Evolutionary conservation across 2,113 vertebrate species (phyloP), one percentile per base, ranked within the genome.

Genomic region (Octodon degus): DNA sequence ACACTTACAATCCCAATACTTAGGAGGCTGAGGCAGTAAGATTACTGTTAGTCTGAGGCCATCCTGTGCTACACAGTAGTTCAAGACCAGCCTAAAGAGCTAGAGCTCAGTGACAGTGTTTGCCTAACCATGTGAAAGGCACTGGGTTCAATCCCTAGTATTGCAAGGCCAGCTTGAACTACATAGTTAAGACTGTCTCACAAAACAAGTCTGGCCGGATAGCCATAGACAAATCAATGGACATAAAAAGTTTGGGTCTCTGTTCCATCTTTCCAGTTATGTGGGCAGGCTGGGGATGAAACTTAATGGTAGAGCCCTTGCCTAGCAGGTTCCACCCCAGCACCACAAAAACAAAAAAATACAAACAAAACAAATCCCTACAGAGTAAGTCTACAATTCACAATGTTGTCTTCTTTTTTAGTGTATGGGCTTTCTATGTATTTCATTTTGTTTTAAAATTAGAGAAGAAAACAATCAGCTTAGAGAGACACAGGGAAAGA

Each of bases 381-480:
- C 30, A 53, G 8, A 34, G 12, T 34, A 43, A 68, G 30, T 77
- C 22, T 16, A 55, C 30, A 80, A 22, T 89, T 34, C 22, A 40
- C 17, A 62, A 82, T 91, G 43, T 47, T 37, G 1, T 58, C 50
- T 85, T 90, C 5, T 32, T 70, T 86, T 72, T 47, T 10, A 22
- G 55, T 32, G 32, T 82, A 11, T 92, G 32, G 24, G 65, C 7
- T 81, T 70, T 86, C 16, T 50, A 27, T 86, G 55, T 58, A 60
- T 60, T 72, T 77, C 25, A 13, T 34, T 74, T 72, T 74, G 24
- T 86, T 95, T 84, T 62, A 89, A 76, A 92, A 89, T 91, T 83
- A 91, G 24, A 95, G 20, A 77, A 7, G 90, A 90, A 84, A 95
- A 87, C 89, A 55, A 67, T 77, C 79, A 94, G 30, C 67, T 91